Percentiles rank a stretch among this genome's conserved stretches.
These are phyloP conservation scores for Muschampia plurimacula DNA, from an alignment of 2,888 invertebrate species.

Conservation along the genomic window DNA sequence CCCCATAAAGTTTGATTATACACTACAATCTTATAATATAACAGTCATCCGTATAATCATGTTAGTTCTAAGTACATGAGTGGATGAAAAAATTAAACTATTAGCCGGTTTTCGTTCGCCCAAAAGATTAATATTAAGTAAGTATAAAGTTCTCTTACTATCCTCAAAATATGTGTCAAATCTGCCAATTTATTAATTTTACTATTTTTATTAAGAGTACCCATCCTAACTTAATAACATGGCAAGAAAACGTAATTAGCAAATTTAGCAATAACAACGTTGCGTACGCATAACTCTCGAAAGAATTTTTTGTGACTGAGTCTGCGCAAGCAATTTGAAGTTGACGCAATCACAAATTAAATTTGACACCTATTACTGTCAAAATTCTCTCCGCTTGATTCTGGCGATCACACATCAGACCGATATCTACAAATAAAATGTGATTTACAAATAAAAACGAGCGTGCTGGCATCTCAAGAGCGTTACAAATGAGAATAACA, in stretches of 20 bases:
- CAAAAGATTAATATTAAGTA: too few species aligned
- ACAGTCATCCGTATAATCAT: too few species aligned
- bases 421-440: conserved; percentile 21
- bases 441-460: conserved; percentile 32
- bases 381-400: conserved; percentile 24
- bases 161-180: too few species aligned
- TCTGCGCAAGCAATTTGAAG: conserved; percentile 1
- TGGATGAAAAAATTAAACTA: too few species aligned
- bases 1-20: too few species aligned
- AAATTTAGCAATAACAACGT: background rate
- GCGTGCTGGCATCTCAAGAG: conserved; percentile 16
- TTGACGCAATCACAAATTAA: conserved; percentile 26
- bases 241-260: background rate
- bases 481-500: conserved; percentile 29
- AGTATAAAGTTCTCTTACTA: too few species aligned
- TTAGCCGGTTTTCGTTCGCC: too few species aligned
- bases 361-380: conserved; percentile 33
- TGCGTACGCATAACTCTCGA: background rate
- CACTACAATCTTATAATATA: too few species aligned
- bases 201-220: background rate
- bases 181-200: too few species aligned
- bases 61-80: too few species aligned
- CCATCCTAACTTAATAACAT: background rate
- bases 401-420: conserved; percentile 5
- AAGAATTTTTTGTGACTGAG: background rate